Conservation (phyloP, 2,888 invertebrate species). For the Tenthredo mesomela region DNA sequence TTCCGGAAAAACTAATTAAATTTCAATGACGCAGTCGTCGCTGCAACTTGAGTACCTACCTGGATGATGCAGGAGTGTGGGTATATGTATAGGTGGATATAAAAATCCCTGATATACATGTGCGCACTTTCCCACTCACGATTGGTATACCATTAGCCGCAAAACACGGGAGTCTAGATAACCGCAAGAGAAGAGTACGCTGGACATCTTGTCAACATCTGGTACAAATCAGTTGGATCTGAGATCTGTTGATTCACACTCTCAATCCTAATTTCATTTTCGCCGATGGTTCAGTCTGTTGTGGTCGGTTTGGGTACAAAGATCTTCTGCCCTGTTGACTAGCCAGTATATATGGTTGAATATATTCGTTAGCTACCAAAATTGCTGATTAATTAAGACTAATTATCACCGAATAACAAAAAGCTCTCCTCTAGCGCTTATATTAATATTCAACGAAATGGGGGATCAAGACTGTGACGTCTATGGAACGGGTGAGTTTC, state of each 20-base stretch:
- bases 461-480: not conserved
- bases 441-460: not conserved
- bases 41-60: not conserved
- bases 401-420: not conserved
- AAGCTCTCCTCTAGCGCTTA: not conserved
- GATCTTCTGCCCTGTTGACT: not conserved
- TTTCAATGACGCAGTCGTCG: not conserved
- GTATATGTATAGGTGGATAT: not conserved
- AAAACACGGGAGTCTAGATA: not conserved
- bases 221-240: slow-evolving; percentile 7
- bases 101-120: not conserved
- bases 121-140: slow-evolving; percentile 16
- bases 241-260: slow-evolving; percentile 11
- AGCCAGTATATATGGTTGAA: not conserved
- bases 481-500: slow-evolving; percentile 1
- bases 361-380: not conserved
- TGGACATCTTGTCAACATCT: not conserved
- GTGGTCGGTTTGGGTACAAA: not conserved
- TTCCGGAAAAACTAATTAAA: not conserved
- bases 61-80: not conserved
- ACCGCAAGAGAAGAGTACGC: slow-evolving; percentile 35
- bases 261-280: not conserved
- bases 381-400: not conserved
- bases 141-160: slow-evolving; percentile 79
- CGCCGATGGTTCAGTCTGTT: not conserved